Evolutionary conservation across 2,888 invertebrate genomes (phyloP).

Genomic region (Alcis repandata): DNA sequence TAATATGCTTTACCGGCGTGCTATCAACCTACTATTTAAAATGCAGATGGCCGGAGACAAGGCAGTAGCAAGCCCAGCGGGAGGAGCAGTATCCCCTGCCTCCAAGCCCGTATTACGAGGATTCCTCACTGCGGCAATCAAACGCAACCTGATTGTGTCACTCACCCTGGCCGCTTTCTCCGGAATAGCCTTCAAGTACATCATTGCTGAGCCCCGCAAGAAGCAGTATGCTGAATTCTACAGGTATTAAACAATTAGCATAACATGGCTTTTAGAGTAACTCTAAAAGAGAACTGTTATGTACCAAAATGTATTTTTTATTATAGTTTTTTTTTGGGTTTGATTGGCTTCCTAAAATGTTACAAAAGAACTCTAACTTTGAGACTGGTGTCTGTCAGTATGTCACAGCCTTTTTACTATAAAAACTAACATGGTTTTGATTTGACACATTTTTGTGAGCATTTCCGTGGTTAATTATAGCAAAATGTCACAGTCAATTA

Average conservation of each 20-base stretch:
- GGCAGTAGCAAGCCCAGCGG: conserved; percentile 64
- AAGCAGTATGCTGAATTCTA: conserved; percentile 92
- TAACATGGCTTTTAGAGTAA: no score
- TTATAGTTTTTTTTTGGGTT: no score
- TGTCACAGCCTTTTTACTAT: no score
- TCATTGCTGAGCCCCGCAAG: conserved; percentile 87
- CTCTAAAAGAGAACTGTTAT: no score
- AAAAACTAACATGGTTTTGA: no score
- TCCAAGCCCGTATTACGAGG: conserved; percentile 90
- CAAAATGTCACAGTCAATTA: no score
- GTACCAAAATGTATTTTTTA: no score
- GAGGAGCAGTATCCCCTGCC: conserved; percentile 71
- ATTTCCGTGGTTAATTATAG: no score
- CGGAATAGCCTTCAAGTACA: conserved; percentile 84
- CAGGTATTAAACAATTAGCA: conserved; percentile 84
- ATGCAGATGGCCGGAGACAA: conserved; percentile 77
- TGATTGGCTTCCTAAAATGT: no score
- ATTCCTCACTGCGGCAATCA: conserved; percentile 89
- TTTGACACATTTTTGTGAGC: no score
- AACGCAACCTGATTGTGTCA: conserved; percentile 87
- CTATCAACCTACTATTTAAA: background rate
- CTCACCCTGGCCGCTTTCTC: conserved; percentile 74
- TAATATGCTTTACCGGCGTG: background rate
- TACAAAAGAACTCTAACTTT: no score
- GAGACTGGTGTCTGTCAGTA: no score